Evolutionary conservation across 1,140 invertebrate species (phyloP), one percentile per base, ranked within the genome.

Genomic region (Bombus terrestris): DNA sequence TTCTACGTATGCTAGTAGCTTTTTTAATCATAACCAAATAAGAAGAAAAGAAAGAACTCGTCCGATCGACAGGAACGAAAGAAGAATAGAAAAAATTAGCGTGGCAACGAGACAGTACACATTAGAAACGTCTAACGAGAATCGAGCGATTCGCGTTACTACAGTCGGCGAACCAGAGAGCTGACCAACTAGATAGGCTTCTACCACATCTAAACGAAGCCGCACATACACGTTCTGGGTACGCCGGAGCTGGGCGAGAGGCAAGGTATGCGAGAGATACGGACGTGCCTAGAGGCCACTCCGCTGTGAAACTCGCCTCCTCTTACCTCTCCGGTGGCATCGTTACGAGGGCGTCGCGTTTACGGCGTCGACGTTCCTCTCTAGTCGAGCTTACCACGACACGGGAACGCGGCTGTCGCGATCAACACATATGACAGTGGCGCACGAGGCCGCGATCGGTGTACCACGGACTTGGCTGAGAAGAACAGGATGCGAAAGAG

Each of bases 331-430:
- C 92, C 89, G 93, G 92, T 91, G 91, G 92, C 92, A 90, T 93
- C 92, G 91, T 93, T 92, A 92, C 93, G 92, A 93, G 92, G 92
- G 92, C 92, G 93, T 92, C 92, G 92, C 92, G 89, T 93, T 93
- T 93, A 93, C 91, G 92, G 90, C 92, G 92, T 91, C 92, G 92
- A 92, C 92, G 92, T 90, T 86, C 87, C 83, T 80, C 91, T 90
- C 89, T 90, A 92, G 87, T 83, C 86, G 81, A 84, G 86, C 90
- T 88, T 87, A 90, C 91, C 87, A 85, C 69, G 62, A 59, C 86
- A 71, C 76, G 77, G 76, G n/a, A 35, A 76, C 86, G 68, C 57
- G 39, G 79, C 84, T 75, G 81, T 86, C 88, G 84, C 74, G 69
- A 82, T 72, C 81, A 72, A 86, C 80, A 78, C 86, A 68, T 57